Evolutionary conservation across 1,140 invertebrate species (phyloP).

Genomic region (Drosophila cardini): DNA sequence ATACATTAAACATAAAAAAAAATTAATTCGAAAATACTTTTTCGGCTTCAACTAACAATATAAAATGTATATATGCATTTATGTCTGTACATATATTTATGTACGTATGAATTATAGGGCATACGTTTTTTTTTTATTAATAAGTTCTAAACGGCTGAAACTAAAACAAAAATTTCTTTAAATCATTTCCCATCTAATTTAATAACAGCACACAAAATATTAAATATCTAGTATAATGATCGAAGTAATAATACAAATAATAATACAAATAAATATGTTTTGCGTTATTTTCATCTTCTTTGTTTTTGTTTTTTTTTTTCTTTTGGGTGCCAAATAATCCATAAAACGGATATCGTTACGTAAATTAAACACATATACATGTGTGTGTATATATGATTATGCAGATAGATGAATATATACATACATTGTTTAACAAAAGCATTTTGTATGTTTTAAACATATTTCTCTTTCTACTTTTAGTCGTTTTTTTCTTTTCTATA

Average conservation of each 20-base stretch:
- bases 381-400: constrained; percentile 40
- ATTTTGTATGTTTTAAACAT: constrained; percentile 76
- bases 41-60: constrained; percentile 67
- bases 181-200: constrained; percentile 35
- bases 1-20: constrained; percentile 33
- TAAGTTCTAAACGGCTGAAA: constrained; percentile 19
- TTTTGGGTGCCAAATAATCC: constrained; percentile 65
- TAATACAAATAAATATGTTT: constrained; percentile 47
- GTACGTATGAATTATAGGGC: constrained; percentile 11
- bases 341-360: constrained; percentile 74
- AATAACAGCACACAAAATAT: constrained; percentile 51
- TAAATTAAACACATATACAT: constrained; percentile 57
- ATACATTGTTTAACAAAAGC: constrained; percentile 59
- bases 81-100: constrained; percentile 11
- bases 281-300: constrained; percentile 32
- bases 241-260: constrained; percentile 28
- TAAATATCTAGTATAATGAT: constrained; percentile 8
- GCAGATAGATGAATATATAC: constrained; percentile 30
- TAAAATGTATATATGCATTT: constrained; percentile 37
- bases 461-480: constrained; percentile 34
- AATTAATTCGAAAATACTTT: constrained; percentile 65
- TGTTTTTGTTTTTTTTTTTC: constrained; percentile 37
- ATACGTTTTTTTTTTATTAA: neutral
- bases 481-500: constrained; percentile 10
- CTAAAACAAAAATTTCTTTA: constrained; percentile 23